Evolutionary conservation across 2,888 invertebrate genomes (phyloP).

Genomic region (Ernsta delagoae): DNA sequence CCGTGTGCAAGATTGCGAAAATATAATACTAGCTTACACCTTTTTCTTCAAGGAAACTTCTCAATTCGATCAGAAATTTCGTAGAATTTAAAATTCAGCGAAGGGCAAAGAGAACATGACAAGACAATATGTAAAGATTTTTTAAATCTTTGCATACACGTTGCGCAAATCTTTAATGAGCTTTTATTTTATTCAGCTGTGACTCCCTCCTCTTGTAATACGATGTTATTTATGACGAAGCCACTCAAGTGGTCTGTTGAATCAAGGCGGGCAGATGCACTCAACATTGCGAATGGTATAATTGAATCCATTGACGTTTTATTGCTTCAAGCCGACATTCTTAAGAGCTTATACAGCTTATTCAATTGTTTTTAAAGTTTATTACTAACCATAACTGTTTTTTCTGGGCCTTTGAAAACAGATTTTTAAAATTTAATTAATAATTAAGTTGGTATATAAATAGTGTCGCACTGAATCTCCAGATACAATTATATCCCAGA

Average conservation of each 20-base stretch:
- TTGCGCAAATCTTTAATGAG: background rate
- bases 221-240: conserved; percentile 35
- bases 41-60: no score
- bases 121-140: no score
- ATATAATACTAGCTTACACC: no score
- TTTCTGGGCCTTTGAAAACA: no score
- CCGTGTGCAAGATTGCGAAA: no score
- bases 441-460: no score
- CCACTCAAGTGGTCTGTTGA: conserved; percentile 32
- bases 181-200: conserved; percentile 20
- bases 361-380: background rate
- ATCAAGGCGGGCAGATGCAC: conserved; percentile 31
- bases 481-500: no score
- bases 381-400: no score
- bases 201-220: conserved; percentile 10
- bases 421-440: no score
- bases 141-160: no score
- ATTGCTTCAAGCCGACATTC: conserved; percentile 6
- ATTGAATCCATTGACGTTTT: conserved; percentile 28
- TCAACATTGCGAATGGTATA: conserved; percentile 29
- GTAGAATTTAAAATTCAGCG: background rate
- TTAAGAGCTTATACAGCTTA: background rate
- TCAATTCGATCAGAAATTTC: background rate
- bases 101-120: no score
- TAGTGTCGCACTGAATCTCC: no score